These are phyloP conservation scores for Etheostoma spectabile DNA, from an alignment of 2,113 vertebrate species.

Conservation along the genomic window DNA sequence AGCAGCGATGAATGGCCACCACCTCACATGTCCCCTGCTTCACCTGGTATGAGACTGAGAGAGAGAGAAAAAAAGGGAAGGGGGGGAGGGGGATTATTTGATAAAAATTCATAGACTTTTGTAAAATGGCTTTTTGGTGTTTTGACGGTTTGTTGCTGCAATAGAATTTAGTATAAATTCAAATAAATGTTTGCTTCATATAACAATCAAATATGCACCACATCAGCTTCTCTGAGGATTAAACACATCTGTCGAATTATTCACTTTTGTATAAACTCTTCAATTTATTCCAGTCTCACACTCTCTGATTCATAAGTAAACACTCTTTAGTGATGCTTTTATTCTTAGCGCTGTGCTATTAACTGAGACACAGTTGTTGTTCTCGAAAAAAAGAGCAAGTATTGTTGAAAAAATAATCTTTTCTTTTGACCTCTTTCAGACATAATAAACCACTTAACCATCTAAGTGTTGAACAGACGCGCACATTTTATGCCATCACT, in stretches of 20 bases:
- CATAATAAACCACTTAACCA: conserved; percentile 58
- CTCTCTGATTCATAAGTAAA: conserved; percentile 68
- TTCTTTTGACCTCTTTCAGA: conserved; percentile 51
- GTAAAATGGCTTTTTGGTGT: conserved; percentile 6
- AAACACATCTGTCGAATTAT: conserved; percentile 65
- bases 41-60: conserved; percentile 90
- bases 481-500: conserved; percentile 54
- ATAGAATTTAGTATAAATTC: conserved; percentile 30
- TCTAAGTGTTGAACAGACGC: conserved; percentile 52
- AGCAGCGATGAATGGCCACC: conserved; percentile 94
- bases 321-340: conserved; percentile 57
- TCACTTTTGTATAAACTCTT: conserved; percentile 59
- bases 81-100: conserved; percentile 12
- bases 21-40: conserved; percentile 97
- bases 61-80: conserved; percentile 16
- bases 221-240: conserved; percentile 38
- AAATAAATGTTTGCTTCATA: conserved; percentile 26
- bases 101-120: conserved; percentile 22
- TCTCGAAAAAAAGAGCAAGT: background rate
- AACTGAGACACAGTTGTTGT: conserved; percentile 45
- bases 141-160: conserved; percentile 28
- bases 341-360: conserved; percentile 63
- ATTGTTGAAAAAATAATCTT: conserved; percentile 34
- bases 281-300: conserved; percentile 50
- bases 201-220: conserved; percentile 34